These are phyloP conservation scores for Poecilobothrus nobilitatus DNA, from an alignment of 2,888 invertebrate species.

Conservation along the genomic window DNA sequence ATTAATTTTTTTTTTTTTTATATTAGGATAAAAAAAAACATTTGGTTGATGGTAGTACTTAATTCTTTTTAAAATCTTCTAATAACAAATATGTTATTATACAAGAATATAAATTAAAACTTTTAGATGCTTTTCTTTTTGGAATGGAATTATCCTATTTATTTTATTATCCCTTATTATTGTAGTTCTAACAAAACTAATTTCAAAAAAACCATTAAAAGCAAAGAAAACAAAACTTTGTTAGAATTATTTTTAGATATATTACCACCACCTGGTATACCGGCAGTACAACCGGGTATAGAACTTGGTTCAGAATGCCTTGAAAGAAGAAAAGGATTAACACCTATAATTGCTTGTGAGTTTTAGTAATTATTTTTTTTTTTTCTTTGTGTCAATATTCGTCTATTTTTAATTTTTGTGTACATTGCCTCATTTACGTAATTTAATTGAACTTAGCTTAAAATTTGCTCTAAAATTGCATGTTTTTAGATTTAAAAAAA, in stretches of 20 bases:
- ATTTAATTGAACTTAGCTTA: too few species aligned
- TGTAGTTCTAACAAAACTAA: neutral
- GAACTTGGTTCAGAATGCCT: constrained; percentile 58
- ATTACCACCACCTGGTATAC: constrained; percentile 22
- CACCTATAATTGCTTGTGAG: constrained; percentile 29
- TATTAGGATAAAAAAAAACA: neutral
- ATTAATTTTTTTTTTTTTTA: too few species aligned
- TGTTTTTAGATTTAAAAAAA: too few species aligned
- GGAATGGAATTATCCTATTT: too few species aligned
- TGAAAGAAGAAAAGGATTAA: constrained; percentile 40
- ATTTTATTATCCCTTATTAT: too few species aligned
- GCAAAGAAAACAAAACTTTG: neutral
- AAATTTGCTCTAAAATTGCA: too few species aligned
- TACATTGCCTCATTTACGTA: too few species aligned
- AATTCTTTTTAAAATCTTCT: neutral
- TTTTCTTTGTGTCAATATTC: neutral
- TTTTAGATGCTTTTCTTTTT: neutral
- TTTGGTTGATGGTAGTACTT: neutral
- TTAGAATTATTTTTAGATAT: constrained; percentile 2
- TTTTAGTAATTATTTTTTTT: constrained; percentile 11
- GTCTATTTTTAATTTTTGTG: too few species aligned
- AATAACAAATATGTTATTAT: too few species aligned
- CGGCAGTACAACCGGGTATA: constrained; percentile 48
- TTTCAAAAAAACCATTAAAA: neutral
- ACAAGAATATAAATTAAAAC: neutral